Evolutionary conservation across 2,113 vertebrate species (phyloP).

Genomic region (Camelus bactrianus): DNA sequence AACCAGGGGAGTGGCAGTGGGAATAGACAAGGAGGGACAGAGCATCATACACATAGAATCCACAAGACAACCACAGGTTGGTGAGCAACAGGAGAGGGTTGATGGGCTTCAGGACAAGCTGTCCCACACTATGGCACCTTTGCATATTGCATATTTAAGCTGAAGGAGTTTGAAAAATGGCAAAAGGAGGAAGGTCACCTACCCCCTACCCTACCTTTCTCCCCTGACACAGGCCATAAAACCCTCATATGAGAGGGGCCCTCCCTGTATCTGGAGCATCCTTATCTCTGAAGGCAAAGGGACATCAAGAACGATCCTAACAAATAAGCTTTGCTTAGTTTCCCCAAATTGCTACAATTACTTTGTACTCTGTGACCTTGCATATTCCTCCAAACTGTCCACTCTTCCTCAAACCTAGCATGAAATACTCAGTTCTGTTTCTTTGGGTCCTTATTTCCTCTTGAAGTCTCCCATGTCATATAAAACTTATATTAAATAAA

Average conservation of each 20-base stretch:
- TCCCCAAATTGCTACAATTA: background rate
- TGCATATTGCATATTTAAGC: background rate
- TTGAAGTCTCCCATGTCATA: background rate
- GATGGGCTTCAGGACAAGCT: background rate
- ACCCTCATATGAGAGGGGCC: background rate
- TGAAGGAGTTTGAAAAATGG: background rate
- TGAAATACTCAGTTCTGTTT: background rate
- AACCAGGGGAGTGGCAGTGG: background rate
- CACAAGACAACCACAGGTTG: background rate
- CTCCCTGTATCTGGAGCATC: background rate
- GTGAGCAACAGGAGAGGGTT: background rate
- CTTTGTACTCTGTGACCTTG: background rate
- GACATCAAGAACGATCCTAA: background rate
- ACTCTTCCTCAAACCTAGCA: background rate
- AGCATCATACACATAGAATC: background rate
- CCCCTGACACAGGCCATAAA: background rate
- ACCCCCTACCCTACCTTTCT: background rate
- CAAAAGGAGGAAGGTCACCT: background rate
- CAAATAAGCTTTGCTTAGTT: background rate
- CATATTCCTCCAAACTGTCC: background rate
- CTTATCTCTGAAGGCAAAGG: background rate
- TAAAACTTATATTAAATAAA: background rate
- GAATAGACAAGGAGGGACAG: background rate
- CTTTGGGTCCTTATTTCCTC: background rate
- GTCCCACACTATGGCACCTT: background rate